Evolutionary conservation across 1,140 invertebrate species (phyloP), one percentile per base, ranked within the genome.

Genomic region (Centruroides vittatus): DNA sequence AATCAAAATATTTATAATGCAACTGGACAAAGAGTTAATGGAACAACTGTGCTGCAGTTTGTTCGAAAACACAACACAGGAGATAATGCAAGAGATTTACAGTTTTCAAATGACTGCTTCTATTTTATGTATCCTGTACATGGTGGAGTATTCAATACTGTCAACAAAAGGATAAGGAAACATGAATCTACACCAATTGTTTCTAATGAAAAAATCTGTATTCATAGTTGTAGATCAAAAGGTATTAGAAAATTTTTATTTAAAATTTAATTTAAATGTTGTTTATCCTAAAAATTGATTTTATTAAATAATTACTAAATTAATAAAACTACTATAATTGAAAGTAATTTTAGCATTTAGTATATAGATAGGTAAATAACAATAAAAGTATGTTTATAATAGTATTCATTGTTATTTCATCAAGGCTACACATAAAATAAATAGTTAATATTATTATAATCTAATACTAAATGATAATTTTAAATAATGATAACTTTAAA

Each of bases 121-220:
- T 93, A 91, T 73, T 80, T 95, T 71, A 85, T 94, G 79, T 95
- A 90, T 77, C 86, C 88, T 1, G 80, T 88, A 46, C 46, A 59
- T 35, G 92, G 92, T 8, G 91, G 92, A 4, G 77, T 73, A 5
- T 91, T 86, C 72, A 84, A 93, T 72, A 76, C 83, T 12, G 85
- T 88, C 10, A 89, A 84, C 71, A 93, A 92, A 72, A 86, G 86
- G 67, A 90, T 92, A 49, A 78, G 82, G 57, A 90, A 91, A 68
- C 93, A 96, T 71, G 79, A 83, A 54, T 73, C 74, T 3, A 81
- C 82, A 3, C 92, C 92, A 0, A 75, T 82, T n/a, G 75, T 93
- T 11, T 90, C 89, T 0, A 74, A 83, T 0, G 77, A 87, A 56
- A 81, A 83, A 63, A 82, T 96, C 56, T 96, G 92, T 76, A 88